Base-by-base conservation (phyloP, 2,797 vertebrate species). In the Diplodus sargus region DNA sequence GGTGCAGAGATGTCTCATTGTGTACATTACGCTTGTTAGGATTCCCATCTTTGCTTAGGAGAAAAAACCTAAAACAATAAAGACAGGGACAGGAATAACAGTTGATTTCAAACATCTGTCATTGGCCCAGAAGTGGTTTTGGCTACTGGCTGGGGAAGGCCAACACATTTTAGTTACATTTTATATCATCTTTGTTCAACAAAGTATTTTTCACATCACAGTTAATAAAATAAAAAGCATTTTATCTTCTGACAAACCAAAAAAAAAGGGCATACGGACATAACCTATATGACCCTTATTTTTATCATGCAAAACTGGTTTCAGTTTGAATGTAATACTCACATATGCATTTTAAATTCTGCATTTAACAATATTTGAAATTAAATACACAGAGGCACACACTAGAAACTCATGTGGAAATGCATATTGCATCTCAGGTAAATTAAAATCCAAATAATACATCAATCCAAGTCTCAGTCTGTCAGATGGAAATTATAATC, bases 11-110 rank as follows among this genome's bases (percentile, higher is more conserved):
- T 3, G 97, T 99, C 92, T 99, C 98, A 78, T 99, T 99, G 95
- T 98, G 97, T 82, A 99, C 93, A 49, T 99, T 99, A 66, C 97
- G 96, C 90, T 99, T 99, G 92, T 99, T 99, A 71, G 98, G 98
- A 94, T 99, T 99, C 67, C 98, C 98, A 78, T 99, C 98, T 95
- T 98, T 97, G 88, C 93, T 96, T 83, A 96, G 95, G 66, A 99
- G 97, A 92, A 99, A 99, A 82, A 95, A 97, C 94, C 98, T 99
- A 87, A 56, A 86, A 69, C 20, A 48, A 54, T 0, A 25, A 39
- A 82, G 51, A 67, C 16, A 75, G 68, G 54, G 58, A 66, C 25
- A 70, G 25, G 1, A 45, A 59, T 4, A 57, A 60, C 15, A 16
- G 16, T 14, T 42, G 1, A 70, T 64, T 56, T 65, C 1, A 48